Conservation (phyloP, 2,797 vertebrate species). For the Anniella stebbinsi region DNA sequence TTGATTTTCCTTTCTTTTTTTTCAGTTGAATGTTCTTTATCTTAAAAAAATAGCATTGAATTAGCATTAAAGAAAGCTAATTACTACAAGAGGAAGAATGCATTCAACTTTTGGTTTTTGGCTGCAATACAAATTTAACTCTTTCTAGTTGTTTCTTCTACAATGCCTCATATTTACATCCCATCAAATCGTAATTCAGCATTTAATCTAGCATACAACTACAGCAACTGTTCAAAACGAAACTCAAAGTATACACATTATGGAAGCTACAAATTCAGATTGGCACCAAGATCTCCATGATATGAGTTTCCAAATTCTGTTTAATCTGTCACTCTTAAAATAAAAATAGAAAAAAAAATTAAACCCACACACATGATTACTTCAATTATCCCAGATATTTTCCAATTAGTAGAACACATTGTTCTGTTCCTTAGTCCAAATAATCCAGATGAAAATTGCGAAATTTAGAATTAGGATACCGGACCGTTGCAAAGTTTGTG, state of each 20-base stretch:
- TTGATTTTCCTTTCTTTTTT: fast-evolving
- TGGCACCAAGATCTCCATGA: background rate
- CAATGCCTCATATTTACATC: too few species aligned
- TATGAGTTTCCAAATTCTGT: background rate
- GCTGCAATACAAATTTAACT: fast-evolving
- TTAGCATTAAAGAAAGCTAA: background rate
- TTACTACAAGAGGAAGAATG: fast-evolving
- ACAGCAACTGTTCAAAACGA: background rate
- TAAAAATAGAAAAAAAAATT: too few species aligned
- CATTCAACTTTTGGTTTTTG: background rate
- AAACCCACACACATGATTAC: too few species aligned
- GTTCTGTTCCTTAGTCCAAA: background rate
- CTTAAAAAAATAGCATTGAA: fast-evolving
- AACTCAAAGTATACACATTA: background rate
- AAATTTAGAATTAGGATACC: too few species aligned
- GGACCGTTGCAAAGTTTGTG: background rate
- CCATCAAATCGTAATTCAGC: too few species aligned
- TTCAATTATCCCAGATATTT: background rate
- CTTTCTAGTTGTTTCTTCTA: too few species aligned
- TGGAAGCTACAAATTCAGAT: background rate
- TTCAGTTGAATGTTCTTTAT: background rate
- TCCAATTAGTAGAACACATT: too few species aligned
- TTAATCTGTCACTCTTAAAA: background rate
- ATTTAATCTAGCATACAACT: background rate
- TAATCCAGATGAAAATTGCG: background rate